phyloP scores from a whole-genome alignment of 1,140 invertebrate genomes.

The Drosophila willistoni region DNA sequence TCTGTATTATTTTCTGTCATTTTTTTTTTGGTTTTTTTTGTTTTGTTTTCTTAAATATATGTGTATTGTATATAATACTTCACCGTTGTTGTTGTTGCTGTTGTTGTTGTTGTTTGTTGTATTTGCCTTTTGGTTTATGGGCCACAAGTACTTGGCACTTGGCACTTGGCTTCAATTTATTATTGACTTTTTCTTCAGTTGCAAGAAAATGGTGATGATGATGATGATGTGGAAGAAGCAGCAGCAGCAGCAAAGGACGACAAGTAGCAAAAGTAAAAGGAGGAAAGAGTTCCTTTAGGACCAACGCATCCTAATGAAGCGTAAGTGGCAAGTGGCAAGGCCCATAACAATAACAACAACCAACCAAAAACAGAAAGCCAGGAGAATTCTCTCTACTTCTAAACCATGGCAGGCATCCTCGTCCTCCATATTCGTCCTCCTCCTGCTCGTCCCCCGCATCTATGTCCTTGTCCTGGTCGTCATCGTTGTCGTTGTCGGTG shows the following conservation, averaged over 20 bases:
- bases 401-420: neutral
- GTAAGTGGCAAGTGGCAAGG: conserved; percentile 71
- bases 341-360: conserved; percentile 67
- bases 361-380: conserved; percentile 17
- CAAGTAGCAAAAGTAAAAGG: conserved; percentile 7
- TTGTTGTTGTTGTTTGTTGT: conserved; percentile 9
- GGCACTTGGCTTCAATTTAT: conserved; percentile 68
- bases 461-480: neutral
- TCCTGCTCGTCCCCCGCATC: neutral
- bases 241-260: neutral
- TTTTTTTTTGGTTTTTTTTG: neutral
- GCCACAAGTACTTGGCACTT: conserved; percentile 47
- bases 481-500: neutral
- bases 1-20: neutral
- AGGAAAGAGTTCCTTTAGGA: conserved; percentile 70
- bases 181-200: conserved; percentile 57
- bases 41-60: neutral
- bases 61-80: neutral
- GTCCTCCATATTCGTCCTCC: neutral
- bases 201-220: conserved; percentile 4
- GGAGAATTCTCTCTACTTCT: conserved; percentile 1
- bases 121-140: conserved; percentile 60
- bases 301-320: conserved; percentile 75
- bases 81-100: neutral
- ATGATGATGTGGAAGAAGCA: neutral